These are phyloP conservation scores for Muschampia plurimacula DNA, from an alignment of 2,888 invertebrate genomes.

Conservation along the genomic window DNA sequence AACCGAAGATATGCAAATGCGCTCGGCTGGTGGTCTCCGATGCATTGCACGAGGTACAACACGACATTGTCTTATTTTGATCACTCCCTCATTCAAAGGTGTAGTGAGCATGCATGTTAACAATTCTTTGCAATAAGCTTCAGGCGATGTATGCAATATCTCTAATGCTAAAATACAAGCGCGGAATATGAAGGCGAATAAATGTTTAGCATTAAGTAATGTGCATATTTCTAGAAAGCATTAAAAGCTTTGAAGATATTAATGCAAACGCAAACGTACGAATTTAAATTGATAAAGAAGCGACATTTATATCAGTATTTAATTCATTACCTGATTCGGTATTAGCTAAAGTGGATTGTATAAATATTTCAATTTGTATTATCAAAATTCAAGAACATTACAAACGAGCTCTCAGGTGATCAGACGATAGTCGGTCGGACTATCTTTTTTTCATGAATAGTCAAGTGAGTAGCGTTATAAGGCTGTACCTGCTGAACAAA, in stretches of 20 bases:
- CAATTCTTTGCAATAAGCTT: conserved; percentile 38
- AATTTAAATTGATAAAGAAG: conserved; percentile 21
- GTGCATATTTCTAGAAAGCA: conserved; percentile 21
- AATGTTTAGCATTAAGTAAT: conserved; percentile 23
- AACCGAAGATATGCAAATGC: conserved; percentile 68
- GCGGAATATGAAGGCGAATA: conserved; percentile 18
- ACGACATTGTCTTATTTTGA: conserved; percentile 52
- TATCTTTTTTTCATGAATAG: conserved; percentile 58
- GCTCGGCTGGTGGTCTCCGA: conserved; percentile 70
- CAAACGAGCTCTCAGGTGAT: conserved; percentile 34
- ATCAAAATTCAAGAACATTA: conserved; percentile 37
- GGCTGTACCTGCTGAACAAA: conserved; percentile 50
- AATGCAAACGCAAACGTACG: conserved; percentile 23
- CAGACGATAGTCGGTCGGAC: conserved; percentile 32
- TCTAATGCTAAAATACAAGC: conserved; percentile 22
- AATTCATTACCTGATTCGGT: conserved; percentile 22
- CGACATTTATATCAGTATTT: conserved; percentile 27
- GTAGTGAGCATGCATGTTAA: conserved; percentile 43
- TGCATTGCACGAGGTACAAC: conserved; percentile 51
- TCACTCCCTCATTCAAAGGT: conserved; percentile 45
- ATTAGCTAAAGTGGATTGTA: conserved; percentile 32
- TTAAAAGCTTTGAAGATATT: conserved; percentile 34
- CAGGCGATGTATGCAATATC: conserved; percentile 23
- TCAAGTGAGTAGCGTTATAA: conserved; percentile 56
- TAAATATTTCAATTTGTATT: conserved; percentile 37